Percentiles rank a stretch among this genome's conserved stretches.
Evolutionary conservation across 2,113 vertebrate species (phyloP).

Genomic region (Myotis brandtii): DNA sequence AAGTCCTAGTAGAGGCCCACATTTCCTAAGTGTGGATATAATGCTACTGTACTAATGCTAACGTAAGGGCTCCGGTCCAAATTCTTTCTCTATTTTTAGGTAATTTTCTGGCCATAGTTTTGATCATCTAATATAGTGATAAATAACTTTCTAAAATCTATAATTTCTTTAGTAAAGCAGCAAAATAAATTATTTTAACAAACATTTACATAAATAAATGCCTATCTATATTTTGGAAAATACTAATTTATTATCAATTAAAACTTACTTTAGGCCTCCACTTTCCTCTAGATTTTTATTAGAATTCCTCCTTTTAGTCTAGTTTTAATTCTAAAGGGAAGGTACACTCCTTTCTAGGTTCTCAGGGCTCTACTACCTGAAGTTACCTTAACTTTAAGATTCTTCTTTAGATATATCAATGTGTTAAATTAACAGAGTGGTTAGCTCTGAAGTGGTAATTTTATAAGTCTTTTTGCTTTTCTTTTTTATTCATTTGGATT

Average conservation of each 20-base stretch:
- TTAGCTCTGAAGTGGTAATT: background rate
- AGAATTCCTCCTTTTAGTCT: background rate
- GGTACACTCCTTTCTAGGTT: background rate
- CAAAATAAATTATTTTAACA: background rate
- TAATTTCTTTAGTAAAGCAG: background rate
- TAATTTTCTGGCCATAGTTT: background rate
- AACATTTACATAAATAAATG: background rate
- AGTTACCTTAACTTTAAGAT: background rate
- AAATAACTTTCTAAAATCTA: background rate
- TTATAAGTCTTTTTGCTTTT: background rate
- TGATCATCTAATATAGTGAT: background rate
- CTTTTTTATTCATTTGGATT: background rate
- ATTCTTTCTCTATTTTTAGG: background rate
- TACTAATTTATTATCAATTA: constrained; percentile 24
- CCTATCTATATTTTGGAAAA: background rate
- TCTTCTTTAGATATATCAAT: background rate
- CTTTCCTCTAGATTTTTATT: background rate
- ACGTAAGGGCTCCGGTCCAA: background rate
- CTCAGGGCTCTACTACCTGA: background rate
- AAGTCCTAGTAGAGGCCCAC: background rate
- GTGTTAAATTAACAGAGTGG: background rate
- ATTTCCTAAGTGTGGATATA: background rate
- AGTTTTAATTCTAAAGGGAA: background rate
- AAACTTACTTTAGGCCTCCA: background rate
- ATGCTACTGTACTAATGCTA: background rate